These are phyloP conservation scores for Petrocephalus sullivani DNA, from an alignment of 2,797 vertebrate genomes.

Conservation along the genomic window DNA sequence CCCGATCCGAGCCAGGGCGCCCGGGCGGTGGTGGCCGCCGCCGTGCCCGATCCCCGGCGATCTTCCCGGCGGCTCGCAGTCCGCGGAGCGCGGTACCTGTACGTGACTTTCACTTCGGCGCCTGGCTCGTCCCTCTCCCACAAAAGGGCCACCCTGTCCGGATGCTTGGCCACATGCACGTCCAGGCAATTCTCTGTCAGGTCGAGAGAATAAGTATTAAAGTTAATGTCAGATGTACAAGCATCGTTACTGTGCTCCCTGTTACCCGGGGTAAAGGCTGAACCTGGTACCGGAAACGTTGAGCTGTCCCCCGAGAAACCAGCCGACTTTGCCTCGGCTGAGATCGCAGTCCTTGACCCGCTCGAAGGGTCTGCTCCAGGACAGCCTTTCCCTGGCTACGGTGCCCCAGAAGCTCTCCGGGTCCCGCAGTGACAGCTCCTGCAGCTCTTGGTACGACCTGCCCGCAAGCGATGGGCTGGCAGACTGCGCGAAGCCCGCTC, in stretches of 20 bases:
- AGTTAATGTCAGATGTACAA: neutral
- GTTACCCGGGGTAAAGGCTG: neutral
- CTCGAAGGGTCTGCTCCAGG: slow-evolving; percentile 73
- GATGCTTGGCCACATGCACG: slow-evolving; percentile 72
- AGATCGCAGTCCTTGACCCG: slow-evolving; percentile 68
- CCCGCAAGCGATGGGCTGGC: slow-evolving; percentile 40
- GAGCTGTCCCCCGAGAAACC: slow-evolving; percentile 83
- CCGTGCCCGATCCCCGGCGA: neutral
- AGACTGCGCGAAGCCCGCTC: slow-evolving; percentile 31
- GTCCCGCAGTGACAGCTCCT: slow-evolving; percentile 63
- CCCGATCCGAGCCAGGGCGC: neutral
- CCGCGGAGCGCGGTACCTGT: slow-evolving; percentile 63
- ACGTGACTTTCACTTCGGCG: slow-evolving; percentile 80
- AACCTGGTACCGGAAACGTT: slow-evolving; percentile 81
- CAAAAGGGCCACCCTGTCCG: slow-evolving; percentile 80
- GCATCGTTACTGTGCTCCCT: neutral
- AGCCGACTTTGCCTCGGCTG: slow-evolving; percentile 59
- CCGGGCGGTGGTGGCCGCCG: neutral
- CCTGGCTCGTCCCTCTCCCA: slow-evolving; percentile 92
- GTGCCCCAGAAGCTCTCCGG: slow-evolving; percentile 76
- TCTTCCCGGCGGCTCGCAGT: neutral
- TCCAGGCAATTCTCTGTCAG: slow-evolving; percentile 91
- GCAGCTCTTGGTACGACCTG: slow-evolving; percentile 50
- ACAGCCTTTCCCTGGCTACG: slow-evolving; percentile 65
- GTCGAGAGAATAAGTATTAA: slow-evolving; percentile 29